A percentile compares a stretch with the other conserved stretches of the same genome.
Conservation (phyloP, 2,888 invertebrate genomes). For the Melinaea menophilus region DNA sequence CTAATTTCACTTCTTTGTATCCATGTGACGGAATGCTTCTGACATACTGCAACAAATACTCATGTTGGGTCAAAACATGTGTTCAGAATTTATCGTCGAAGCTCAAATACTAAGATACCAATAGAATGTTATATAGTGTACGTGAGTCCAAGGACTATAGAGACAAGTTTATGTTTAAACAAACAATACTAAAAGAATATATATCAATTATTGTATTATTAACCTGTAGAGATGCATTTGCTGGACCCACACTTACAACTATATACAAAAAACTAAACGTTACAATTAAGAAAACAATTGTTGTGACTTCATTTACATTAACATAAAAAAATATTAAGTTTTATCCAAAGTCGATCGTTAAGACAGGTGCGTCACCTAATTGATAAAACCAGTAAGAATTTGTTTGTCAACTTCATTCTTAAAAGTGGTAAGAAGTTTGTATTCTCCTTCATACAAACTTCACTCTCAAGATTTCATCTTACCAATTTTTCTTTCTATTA, state of each 20-base stretch:
- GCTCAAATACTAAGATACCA: no score
- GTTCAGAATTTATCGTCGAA: neutral
- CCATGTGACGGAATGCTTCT: constrained; percentile 12
- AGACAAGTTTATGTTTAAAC: neutral
- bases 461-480: no score
- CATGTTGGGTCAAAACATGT: neutral
- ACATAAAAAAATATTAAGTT: constrained; percentile 7
- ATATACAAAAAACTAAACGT: constrained; percentile 8
- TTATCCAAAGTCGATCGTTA: neutral
- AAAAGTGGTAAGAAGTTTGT: no score
- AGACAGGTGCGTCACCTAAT: no score
- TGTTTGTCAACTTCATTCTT: no score
- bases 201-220: neutral
- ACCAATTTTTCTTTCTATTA: no score
- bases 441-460: no score
- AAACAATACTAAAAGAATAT: neutral
- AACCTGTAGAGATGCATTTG: neutral
- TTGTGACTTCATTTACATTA: neutral
- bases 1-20: constrained; percentile 28
- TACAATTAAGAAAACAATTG: constrained; percentile 9
- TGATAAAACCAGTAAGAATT: no score
- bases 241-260: constrained; percentile 1
- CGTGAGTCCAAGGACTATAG: no score
- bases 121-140: no score
- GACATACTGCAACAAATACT: constrained; percentile 9